Evolutionary conservation across 2,888 invertebrate genomes (phyloP), one percentile per base, ranked within the genome.

Genomic region (Portevinia maculata): DNA sequence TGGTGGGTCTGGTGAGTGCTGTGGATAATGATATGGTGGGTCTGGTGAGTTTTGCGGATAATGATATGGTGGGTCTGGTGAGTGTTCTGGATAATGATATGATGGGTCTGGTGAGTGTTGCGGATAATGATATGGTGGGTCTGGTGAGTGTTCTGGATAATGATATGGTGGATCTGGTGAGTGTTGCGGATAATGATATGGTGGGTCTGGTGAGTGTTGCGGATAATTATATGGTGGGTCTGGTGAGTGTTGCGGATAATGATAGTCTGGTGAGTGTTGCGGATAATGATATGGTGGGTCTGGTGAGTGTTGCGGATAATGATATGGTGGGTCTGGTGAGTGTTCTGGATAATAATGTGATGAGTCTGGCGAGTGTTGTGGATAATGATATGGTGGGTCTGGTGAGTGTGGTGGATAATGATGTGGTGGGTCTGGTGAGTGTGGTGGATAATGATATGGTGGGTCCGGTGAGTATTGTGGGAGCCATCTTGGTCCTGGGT

Each of bases 1-100:
- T 32, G 28, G 44, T 19, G 65, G 19, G 9, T 6, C 21, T 13
- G 64, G 50, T 2, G 64, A 52, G 21, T 21, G 39, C 9, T n/a
- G 39, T 7, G 39, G 39, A n/a, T 48, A 30, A 19, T 3, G 11
- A 1, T 52, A 32, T 52, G 39, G 50, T 7, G 13, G 2, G 13
- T 48, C 7, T 48, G 46, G 60, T 34, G 46, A 1, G 17, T 7
- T 9, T 24, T 19, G 39, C 8, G 59, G 17, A 3, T 24, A 5
- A 1, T 32, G 32, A 3, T 41, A n/a, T 1, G 69, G 69, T 2
- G 55, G 28, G 0, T 46, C 37, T 1, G 57, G 37, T 44, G 46
- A n/a, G 3, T 44, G 53, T 1, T 34, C 28, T 19, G 69, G 48
- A 0, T 46, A 34, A 1, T 46, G 48, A 6, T 37, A n/a, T 0